Base-by-base conservation (phyloP, 2,797 vertebrate species). In the Euphonia xanthogaster region DNA sequence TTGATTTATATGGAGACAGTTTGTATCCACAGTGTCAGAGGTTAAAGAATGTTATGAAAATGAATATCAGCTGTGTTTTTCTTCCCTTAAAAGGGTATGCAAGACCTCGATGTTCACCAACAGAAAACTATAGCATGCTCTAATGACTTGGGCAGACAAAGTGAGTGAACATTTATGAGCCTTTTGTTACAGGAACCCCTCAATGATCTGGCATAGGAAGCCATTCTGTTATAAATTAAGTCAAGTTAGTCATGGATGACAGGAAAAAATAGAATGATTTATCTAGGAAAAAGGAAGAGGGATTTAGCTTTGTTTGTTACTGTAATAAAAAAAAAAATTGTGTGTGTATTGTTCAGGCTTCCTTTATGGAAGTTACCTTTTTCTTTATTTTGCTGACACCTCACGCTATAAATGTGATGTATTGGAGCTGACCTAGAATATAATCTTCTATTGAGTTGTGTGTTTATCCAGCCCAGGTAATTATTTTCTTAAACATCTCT, bases 401-500 rank as follows among this genome's bases (percentile, higher is more conserved):
- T 88, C 63, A 8, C 3, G 11, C 39, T 86, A 6, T 87, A 88
- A 88, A 90, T 42, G 16, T 85, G 70, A 76, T 91, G 7, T 67
- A 89, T 71, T 78, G 48, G 67, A 91, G 39, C 37, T 92, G 90
- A 86, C 58, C 77, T 63, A 45, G 62, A 93, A 76, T 94, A 75
- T 87, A 68, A 85, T 93, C 67, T 82, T n/a, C 70, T 91, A 48
- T 42, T 73, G 75, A 83, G 67, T 53, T 70, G 16, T 67, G 14
- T 86, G 60, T 75, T 96, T 97, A 88, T 78, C 47, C 42, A 82
- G 65, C 53, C 25, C 35, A 82, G 60, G 42, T 85, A 71, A 94
- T 94, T 90, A 83, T 94, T 88, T 94, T 65, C 62, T 79, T 88
- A 90, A 94, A 54, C n/a, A 31, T 68, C 93, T 93, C 45, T 94